Conservation (phyloP, 2,888 invertebrate genomes). For the Melikaiella ostensackeni region DNA sequence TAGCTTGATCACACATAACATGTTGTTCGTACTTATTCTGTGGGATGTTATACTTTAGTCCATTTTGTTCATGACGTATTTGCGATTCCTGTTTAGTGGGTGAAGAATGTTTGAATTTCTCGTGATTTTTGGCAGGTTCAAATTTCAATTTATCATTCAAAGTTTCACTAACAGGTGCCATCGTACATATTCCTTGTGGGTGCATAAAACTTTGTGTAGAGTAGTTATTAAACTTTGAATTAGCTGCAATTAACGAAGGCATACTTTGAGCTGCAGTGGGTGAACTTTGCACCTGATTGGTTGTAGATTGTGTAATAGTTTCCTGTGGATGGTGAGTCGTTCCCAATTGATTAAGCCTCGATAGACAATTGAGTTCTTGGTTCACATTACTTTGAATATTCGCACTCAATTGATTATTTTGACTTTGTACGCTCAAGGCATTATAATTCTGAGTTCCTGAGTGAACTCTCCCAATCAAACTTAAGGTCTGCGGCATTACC, state of each 20-base stretch:
- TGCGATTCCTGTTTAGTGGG: constrained; percentile 45
- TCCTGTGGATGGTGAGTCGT: not conserved
- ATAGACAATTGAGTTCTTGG: constrained; percentile 64
- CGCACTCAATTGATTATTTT: constrained; percentile 50
- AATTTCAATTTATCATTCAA: constrained; percentile 62
- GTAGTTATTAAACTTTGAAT: not conserved
- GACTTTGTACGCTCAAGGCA: constrained; percentile 55
- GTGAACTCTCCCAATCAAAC: constrained; percentile 72
- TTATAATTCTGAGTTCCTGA: constrained; percentile 52
- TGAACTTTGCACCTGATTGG: constrained; percentile 63
- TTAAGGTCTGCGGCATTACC: constrained; percentile 87
- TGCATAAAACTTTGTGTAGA: not conserved
- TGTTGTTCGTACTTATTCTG: constrained; percentile 59
- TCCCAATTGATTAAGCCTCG: constrained; percentile 44
- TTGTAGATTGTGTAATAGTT: not conserved
- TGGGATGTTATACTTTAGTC: constrained; percentile 62
- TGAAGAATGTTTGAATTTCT: constrained; percentile 62
- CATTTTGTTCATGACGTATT: constrained; percentile 63
- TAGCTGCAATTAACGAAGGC: not conserved
- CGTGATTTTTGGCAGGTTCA: constrained; percentile 60
- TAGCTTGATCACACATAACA: constrained; percentile 21
- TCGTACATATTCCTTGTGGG: constrained; percentile 13
- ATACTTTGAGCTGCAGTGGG: constrained; percentile 48
- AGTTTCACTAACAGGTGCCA: constrained; percentile 44
- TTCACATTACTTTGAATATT: constrained; percentile 52